Evolutionary conservation across 2,888 invertebrate species (phyloP).

Genomic region (Anthophora plumipes): DNA sequence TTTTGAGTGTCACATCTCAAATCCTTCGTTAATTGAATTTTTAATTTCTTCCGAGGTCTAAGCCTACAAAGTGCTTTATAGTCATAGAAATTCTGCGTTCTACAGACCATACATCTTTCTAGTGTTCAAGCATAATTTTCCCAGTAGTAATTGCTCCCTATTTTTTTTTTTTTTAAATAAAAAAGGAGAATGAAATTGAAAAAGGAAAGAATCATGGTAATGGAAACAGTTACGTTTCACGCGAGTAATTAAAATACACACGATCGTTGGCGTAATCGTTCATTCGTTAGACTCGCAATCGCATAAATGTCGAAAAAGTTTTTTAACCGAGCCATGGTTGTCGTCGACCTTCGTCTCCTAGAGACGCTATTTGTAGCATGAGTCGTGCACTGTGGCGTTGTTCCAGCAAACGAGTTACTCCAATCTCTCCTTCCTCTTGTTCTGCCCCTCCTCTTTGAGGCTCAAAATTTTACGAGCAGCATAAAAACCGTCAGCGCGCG

Average conservation of each 20-base stretch:
- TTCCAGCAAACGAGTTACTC: constrained; percentile 1
- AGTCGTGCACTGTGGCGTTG: constrained; percentile 15
- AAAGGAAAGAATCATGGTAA: neutral
- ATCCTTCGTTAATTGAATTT: no score
- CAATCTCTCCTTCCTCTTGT: no score
- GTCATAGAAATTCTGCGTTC: no score
- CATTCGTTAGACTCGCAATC: constrained; percentile 2
- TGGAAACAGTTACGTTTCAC: neutral
- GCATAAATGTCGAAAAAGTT: constrained; percentile 36
- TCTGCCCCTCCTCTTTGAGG: neutral
- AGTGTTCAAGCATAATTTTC: no score
- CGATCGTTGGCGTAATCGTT: neutral
- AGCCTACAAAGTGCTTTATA: no score
- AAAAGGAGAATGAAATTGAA: no score
- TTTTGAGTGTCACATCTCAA: no score
- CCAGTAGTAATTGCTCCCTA: no score
- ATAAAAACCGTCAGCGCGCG: constrained; percentile 25
- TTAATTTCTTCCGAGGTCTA: no score
- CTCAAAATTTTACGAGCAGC: constrained; percentile 39
- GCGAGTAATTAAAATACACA: neutral
- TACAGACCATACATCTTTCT: no score
- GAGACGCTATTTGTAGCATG: constrained; percentile 33
- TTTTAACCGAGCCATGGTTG: neutral
- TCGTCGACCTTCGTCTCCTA: constrained; percentile 13
- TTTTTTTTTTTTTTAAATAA: no score